phyloP scores from a whole-genome alignment of 2,113 vertebrate genomes.

The Hemiprocne comata region DNA sequence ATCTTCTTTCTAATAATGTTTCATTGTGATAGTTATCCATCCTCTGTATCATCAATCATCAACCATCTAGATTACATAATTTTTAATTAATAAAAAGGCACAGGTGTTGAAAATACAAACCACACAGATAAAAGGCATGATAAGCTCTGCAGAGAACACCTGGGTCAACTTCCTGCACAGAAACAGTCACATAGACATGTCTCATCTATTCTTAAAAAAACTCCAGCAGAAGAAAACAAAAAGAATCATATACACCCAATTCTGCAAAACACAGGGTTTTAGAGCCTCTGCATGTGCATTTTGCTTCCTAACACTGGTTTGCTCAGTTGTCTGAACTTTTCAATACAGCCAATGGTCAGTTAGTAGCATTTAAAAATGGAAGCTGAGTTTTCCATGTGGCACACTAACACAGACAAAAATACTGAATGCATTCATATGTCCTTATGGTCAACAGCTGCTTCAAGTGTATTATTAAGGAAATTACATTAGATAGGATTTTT shows the following conservation, averaged over 20 bases:
- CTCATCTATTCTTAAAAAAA: constrained; percentile 19
- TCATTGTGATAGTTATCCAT: neutral
- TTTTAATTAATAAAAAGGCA: neutral
- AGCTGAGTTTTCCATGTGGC: neutral
- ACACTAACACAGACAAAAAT: neutral
- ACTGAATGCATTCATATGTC: neutral
- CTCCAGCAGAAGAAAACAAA: neutral
- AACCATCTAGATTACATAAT: neutral
- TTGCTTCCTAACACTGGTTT: neutral
- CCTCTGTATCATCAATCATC: neutral
- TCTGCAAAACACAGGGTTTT: neutral
- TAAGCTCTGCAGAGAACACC: neutral
- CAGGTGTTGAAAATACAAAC: constrained; percentile 23
- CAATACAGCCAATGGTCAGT: accelerated
- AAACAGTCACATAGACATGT: neutral
- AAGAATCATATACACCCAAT: neutral
- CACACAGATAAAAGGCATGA: neutral
- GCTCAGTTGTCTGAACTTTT: neutral
- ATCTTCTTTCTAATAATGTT: neutral
- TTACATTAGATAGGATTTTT: neutral
- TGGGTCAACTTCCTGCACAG: neutral
- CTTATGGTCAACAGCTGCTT: neutral
- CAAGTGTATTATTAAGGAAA: neutral
- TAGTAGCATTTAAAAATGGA: neutral
- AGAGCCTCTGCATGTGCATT: neutral